phyloP scores from a whole-genome alignment of 1,140 invertebrate species.

The Lordiphosa stackelbergi region DNA sequence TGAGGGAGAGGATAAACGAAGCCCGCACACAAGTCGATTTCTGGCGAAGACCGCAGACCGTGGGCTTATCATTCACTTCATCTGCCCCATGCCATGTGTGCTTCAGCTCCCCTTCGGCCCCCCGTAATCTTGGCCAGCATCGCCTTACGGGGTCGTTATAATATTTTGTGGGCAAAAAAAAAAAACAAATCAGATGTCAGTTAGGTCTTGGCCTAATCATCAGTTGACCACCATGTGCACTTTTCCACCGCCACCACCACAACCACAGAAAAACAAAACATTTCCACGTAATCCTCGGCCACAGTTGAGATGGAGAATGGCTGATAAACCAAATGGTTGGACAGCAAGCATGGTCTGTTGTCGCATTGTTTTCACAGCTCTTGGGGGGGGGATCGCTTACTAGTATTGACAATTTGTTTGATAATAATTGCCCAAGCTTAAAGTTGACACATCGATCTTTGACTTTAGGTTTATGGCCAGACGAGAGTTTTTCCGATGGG shows the following conservation, averaged over 20 bases:
- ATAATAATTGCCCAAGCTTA: conserved; percentile 76
- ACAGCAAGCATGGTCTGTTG: conserved; percentile 39
- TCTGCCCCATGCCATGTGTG: conserved; percentile 35
- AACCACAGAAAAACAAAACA: conserved; percentile 6
- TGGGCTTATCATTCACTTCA: conserved; percentile 7
- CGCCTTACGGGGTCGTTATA: conserved; percentile 67
- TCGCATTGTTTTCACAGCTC: conserved; percentile 72
- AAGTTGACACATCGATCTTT: conserved; percentile 55
- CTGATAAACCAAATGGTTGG: conserved; percentile 33
- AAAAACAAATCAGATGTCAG: conserved; percentile 76
- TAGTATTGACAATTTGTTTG: conserved; percentile 74
- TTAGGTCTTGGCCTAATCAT: conserved; percentile 38
- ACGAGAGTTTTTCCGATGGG: conserved; percentile 2
- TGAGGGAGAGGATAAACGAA: background rate
- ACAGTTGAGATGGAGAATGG: conserved; percentile 37
- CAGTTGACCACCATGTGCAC: conserved; percentile 36
- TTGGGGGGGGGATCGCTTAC: conserved; percentile 15
- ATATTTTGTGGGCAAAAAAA: conserved; percentile 64
- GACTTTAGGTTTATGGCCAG: conserved; percentile 26
- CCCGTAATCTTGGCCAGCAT: conserved; percentile 51
- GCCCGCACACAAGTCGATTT: conserved; percentile 45
- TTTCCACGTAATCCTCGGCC: conserved; percentile 45
- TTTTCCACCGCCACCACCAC: conserved; percentile 26
- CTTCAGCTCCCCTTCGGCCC: conserved; percentile 20
- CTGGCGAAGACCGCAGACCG: conserved; percentile 41